These are phyloP conservation scores for Valencia hispanica DNA, from an alignment of 2,797 vertebrate genomes.

Conservation along the genomic window DNA sequence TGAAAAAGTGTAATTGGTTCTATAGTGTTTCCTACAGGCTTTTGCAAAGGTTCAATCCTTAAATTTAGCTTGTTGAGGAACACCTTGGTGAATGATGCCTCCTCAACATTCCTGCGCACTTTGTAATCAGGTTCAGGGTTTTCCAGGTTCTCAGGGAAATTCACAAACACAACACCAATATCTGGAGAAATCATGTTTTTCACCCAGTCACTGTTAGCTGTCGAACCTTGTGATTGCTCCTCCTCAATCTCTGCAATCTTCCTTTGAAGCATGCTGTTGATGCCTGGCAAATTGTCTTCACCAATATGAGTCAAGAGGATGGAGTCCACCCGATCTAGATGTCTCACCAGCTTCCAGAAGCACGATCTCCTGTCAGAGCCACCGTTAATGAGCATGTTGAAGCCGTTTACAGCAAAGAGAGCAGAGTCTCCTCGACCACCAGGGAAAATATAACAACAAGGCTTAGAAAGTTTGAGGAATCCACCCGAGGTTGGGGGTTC, in stretches of 20 bases:
- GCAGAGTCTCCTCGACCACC: constrained; percentile 94
- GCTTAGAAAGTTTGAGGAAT: constrained; percentile 97
- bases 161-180: constrained; percentile 94
- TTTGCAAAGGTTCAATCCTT: constrained; percentile 91
- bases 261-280: constrained; percentile 96
- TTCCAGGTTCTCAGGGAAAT: constrained; percentile 91
- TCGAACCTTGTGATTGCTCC: constrained; percentile 95
- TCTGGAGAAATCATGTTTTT: constrained; percentile 99
- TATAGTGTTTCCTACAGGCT: constrained; percentile 86
- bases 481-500: constrained; percentile 96
- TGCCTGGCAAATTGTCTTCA: constrained; percentile 94
- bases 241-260: constrained; percentile 94
- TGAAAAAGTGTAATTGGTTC: constrained; percentile 96
- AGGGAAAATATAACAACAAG: constrained; percentile 98
- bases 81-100: constrained; percentile 90
- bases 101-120: constrained; percentile 89
- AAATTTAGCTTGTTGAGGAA: constrained; percentile 92
- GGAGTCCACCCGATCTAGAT: constrained; percentile 95
- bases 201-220: constrained; percentile 95
- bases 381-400: constrained; percentile 98
- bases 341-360: constrained; percentile 98
- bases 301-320: constrained; percentile 95
- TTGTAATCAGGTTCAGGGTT: constrained; percentile 85
- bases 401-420: constrained; percentile 96
- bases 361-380: constrained; percentile 96